These are phyloP conservation scores for Piliocolobus tephrosceles DNA, from an alignment of 2,113 vertebrate genomes.

Conservation along the genomic window DNA sequence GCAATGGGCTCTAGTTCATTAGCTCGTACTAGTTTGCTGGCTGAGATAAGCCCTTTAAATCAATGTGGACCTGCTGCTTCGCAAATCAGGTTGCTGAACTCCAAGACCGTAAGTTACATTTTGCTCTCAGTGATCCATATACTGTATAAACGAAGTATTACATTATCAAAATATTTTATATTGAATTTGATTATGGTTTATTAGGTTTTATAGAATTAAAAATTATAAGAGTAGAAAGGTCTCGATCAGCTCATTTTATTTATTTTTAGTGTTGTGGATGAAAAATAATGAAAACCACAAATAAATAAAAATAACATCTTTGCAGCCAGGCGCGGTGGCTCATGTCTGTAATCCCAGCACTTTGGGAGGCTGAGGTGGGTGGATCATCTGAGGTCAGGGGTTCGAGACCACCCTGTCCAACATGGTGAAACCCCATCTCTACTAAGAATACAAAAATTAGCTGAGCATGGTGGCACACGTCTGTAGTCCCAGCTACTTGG, in stretches of 20 bases:
- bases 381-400: too few species aligned
- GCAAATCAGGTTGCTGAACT: not conserved
- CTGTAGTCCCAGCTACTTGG: too few species aligned
- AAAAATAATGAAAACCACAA: not conserved
- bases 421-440: too few species aligned
- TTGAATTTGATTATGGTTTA: not conserved
- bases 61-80: not conserved
- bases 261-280: not conserved
- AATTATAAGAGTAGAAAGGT: not conserved
- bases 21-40: accelerated
- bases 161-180: not conserved
- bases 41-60: not conserved
- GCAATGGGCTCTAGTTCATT: not conserved
- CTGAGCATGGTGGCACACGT: too few species aligned
- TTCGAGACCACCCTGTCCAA: too few species aligned
- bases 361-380: too few species aligned
- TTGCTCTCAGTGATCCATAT: not conserved
- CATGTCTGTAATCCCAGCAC: too few species aligned
- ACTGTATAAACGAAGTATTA: not conserved
- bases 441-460: too few species aligned
- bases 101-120: not conserved
- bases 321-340: not conserved
- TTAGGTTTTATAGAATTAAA: not conserved
- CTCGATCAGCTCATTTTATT: not conserved
- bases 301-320: not conserved